Evolutionary conservation across 2,888 invertebrate genomes (phyloP).

Genomic region (Phrixothrix hirtus): DNA sequence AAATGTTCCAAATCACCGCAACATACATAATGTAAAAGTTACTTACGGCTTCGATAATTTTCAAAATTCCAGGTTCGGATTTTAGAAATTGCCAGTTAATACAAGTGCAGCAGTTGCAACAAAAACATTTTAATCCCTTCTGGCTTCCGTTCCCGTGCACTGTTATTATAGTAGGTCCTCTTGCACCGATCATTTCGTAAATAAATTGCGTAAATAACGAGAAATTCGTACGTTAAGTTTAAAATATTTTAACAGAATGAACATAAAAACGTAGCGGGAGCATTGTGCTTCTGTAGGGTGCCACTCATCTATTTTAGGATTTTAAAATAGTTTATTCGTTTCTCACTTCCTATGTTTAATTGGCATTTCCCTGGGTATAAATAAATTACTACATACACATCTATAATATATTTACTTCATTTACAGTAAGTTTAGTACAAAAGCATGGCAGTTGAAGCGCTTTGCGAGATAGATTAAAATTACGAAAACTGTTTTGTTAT

Average conservation of each 20-base stretch:
- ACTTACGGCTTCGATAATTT: slow-evolving; percentile 76
- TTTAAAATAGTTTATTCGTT: slow-evolving; percentile 13
- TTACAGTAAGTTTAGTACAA: slow-evolving; percentile 6
- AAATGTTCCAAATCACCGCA: too few relatives aligned
- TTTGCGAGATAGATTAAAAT: too few relatives aligned
- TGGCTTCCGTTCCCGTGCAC: slow-evolving; percentile 41
- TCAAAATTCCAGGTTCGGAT: slow-evolving; percentile 72
- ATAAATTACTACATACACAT: slow-evolving; percentile 9
- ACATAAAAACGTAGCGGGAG: slow-evolving; percentile 17
- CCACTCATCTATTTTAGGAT: slow-evolving; percentile 23
- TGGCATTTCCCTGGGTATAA: slow-evolving; percentile 12
- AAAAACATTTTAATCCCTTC: slow-evolving; percentile 70
- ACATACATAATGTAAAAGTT: too few relatives aligned
- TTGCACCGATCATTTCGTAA: slow-evolving; percentile 47
- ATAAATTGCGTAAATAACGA: neutral
- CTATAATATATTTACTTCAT: slow-evolving; percentile 6
- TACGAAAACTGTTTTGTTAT: too few relatives aligned
- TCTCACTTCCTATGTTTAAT: slow-evolving; percentile 9
- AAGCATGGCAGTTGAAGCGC: too few relatives aligned
- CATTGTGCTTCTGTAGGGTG: slow-evolving; percentile 15
- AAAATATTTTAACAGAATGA: neutral
- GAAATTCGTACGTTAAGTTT: neutral
- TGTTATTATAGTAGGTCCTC: slow-evolving; percentile 60
- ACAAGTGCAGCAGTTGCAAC: slow-evolving; percentile 78
- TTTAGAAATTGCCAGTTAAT: slow-evolving; percentile 76